Base-by-base conservation (phyloP, 2,888 invertebrate genomes). In the Thyatira batis region DNA sequence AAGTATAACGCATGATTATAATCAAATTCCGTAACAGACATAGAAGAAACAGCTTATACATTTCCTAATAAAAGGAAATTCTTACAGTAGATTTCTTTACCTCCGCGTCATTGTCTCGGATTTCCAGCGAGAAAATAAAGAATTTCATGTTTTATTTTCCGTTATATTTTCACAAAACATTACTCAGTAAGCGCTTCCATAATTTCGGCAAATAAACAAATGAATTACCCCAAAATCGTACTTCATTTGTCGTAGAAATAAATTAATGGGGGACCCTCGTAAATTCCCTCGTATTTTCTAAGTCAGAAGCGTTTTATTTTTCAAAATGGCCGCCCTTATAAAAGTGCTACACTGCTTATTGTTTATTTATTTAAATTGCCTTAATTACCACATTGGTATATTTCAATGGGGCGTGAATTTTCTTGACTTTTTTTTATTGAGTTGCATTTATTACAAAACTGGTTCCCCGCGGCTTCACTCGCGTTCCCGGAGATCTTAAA, bases 281-380 rank as follows among this genome's bases (percentile, higher is more conserved):
- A 60, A 57, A 57, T 65, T 50, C 53, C 51, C 49, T 51, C 54
- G 30, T 23, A 43, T 55, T 55, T 44, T 20, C 45, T 50, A 52
- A 54, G 50, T 53, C 48, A 49, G 50, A 23, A 33, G 49, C 51
- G 45, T 46, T 25, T 49, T 50, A 51, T 55, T 63, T n/a, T 61
- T 54, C 54, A 65, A 73, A 69, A 72, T 67, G 67, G 70, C 60
- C 33, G 45, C 39, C 57, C 53, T 57, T 55, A 67, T 63, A 71
- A 73, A 75, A 71, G 63, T 61, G 66, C 58, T 61, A 63, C 57
- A 62, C 64, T 61, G 65, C 71, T 75, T 71, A 78, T 73, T 72
- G 76, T 71, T 71, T 80, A 74, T 82, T 79, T 80, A 79, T 82
- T 81, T 75, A 79, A 80, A 82, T 82, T 71, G 63, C 27, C 55